Percentiles rank a stretch among this genome's conserved stretches.
phyloP scores from a whole-genome alignment of 2,113 vertebrate species.

The Nesoenas mayeri region DNA sequence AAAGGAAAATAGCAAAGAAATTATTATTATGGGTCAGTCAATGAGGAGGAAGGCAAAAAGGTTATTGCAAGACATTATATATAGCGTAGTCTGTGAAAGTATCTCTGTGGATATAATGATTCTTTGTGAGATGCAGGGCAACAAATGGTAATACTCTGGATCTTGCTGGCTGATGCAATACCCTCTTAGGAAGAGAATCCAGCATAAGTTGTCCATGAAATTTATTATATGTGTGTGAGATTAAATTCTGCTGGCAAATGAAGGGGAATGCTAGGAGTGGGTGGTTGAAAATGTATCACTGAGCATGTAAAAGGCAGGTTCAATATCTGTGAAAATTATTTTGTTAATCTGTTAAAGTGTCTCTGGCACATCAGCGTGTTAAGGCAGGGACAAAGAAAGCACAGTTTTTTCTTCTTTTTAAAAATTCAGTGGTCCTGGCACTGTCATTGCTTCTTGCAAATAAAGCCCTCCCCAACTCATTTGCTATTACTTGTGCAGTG shows the following conservation, averaged over 20 bases:
- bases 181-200: neutral
- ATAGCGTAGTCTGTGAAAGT: neutral
- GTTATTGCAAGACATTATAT: neutral
- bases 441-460: slow-evolving; percentile 12
- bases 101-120: neutral
- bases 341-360: slow-evolving; percentile 8
- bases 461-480: neutral
- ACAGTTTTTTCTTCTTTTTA: neutral
- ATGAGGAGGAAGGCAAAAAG: neutral
- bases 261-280: neutral
- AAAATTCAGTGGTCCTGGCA: slow-evolving; percentile 44
- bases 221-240: neutral
- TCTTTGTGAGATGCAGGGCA: neutral
- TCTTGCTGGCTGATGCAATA: neutral
- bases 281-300: neutral
- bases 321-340: neutral
- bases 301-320: neutral
- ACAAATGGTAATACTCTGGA: neutral
- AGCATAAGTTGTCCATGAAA: neutral
- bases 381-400: neutral
- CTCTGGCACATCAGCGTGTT: accelerated
- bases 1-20: neutral
- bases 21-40: neutral
- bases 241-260: neutral
- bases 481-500: neutral